Evolutionary conservation across 1,140 invertebrate genomes (phyloP), one percentile per base, ranked within the genome.

Genomic region (Lanistes nyassanus): DNA sequence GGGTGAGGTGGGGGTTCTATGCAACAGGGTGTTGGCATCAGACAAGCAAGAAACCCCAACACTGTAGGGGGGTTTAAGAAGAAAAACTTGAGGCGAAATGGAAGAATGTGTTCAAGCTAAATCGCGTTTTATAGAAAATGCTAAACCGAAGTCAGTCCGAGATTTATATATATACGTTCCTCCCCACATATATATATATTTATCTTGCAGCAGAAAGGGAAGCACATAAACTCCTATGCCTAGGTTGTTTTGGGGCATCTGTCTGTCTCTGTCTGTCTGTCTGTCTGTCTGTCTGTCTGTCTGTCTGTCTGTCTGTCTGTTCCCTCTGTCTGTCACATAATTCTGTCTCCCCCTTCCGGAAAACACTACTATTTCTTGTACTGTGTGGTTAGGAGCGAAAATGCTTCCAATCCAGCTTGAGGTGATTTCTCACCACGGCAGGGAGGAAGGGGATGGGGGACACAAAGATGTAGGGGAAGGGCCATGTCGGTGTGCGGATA

Each of bases 251-350:
- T 62, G 13, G n/a, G n/a, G 34, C 58, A 62, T 13, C n/a, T 62
- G 2, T 62, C n/a, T n/a, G 23, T 60, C 58, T 60, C n/a, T 60
- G n/a, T 60, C 7, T 60, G n/a, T 60, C 23, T 23, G 9, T 6
- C 6, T 23, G 58, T 60, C 58, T 60, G 58, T 60, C 58, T 62
- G n/a, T 62, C 58, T 62, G n/a, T 62, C 13, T 62, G 11, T 62
- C 58, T 62, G 11, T 62, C 58, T 62, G 11, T 62, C 58, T 62
- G 11, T 62, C 58, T 62, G n/a, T 62, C 58, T 62, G n/a, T 62
- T 62, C 58, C 34, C 58, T 62, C 58, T 62, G n/a, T 62, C 58
- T 62, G n/a, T 4, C 58, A 2, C 58, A n/a, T 4, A n/a, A 29
- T 31, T 62, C 58, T 62, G n/a, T 62, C 58, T 62, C 58, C 34